Evolutionary conservation across 2,888 invertebrate species (phyloP), one percentile per base, ranked within the genome.

Genomic region (Drosophila pseudotalamancana): DNA sequence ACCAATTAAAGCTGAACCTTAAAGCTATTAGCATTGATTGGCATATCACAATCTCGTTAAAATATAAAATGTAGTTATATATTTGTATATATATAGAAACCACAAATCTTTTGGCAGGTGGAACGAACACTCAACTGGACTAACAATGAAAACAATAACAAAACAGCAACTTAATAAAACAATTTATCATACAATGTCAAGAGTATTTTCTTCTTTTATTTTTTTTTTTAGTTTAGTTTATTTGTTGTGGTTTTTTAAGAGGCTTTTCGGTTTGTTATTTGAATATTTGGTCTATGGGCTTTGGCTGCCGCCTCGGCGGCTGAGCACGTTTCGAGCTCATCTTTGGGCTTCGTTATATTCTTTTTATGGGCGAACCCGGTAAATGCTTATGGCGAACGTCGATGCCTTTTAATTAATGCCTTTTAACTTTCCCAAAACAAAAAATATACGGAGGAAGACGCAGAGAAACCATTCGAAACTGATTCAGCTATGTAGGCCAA

Each of bases 351-450:
- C 8, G 35, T 48, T 25, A 32, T 40, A 3, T 31, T 54, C 29
- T 54, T 66, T 56, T 68, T 37, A 37, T 56, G 50, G 42, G 48
- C 37, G 27, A 45, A 37, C 45, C 40, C 51, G 55, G 56, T 46
- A 50, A 66, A 46, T 53, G 71, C 62, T 48, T 72, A 71, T 67
- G 72, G 55, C 59, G 68, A 72, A 55, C 49, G 64, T 37, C 12
- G 65, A 40, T 56, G 39, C 19, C 43, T 62, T 54, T 72, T 75
- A 84, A 83, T 81, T 80, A 77, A 83, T 84, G 69, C 60, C 67
- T 72, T 83, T 80, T 72, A 48, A 72, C 77, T 77, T 80, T 79
- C 72, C 48, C 51, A 65, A 65, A 46, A 35, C 31, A 35, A 43
- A 29, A 32, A 27, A 11, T n/a, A n/a, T n/a, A n/a, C n/a, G n/a